Percentiles rank a stretch among this genome's conserved stretches.
Evolutionary conservation across 30 jellyfish, hydroid and myxozoan genomes (phyloP).

Genomic region (Sanderia malayensis): DNA sequence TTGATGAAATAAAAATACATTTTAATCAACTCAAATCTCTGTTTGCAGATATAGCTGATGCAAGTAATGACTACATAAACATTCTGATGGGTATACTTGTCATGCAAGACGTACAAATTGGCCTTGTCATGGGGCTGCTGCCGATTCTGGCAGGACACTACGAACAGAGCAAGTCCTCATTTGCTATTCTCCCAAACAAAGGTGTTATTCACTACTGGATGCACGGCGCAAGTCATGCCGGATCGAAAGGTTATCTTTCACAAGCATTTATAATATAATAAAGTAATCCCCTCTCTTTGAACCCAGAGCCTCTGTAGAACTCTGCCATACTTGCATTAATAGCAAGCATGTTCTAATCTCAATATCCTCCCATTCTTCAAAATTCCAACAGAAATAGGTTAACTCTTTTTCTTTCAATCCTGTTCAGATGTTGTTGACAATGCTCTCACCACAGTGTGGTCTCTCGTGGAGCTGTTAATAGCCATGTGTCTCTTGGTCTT

Average conservation of each 20-base stretch:
- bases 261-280: too few relatives aligned
- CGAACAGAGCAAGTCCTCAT: conserved; percentile 54
- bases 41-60: too few relatives aligned
- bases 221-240: conserved; percentile 82
- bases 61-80: conserved; percentile 63
- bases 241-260: conserved; percentile 41
- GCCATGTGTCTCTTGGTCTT: conserved; percentile 66
- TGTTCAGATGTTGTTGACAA: conserved; percentile 49
- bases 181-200: conserved; percentile 62
- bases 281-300: too few relatives aligned
- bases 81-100: conserved; percentile 72
- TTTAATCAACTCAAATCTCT: too few relatives aligned
- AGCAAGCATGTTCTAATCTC: too few relatives aligned
- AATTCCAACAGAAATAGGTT: too few relatives aligned
- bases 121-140: conserved; percentile 82
- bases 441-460: conserved; percentile 48
- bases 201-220: conserved; percentile 75
- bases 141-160: conserved; percentile 92
- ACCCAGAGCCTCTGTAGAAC: too few relatives aligned
- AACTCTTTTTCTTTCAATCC: too few relatives aligned
- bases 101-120: conserved; percentile 83
- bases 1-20: too few relatives aligned
- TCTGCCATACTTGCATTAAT: too few relatives aligned
- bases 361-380: too few relatives aligned
- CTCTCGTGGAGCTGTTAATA: conserved; percentile 66